Percentiles rank a stretch among this genome's conserved stretches.
These are phyloP conservation scores for Toxostoma redivivum DNA, from an alignment of 2,113 vertebrate genomes.

Conservation along the genomic window DNA sequence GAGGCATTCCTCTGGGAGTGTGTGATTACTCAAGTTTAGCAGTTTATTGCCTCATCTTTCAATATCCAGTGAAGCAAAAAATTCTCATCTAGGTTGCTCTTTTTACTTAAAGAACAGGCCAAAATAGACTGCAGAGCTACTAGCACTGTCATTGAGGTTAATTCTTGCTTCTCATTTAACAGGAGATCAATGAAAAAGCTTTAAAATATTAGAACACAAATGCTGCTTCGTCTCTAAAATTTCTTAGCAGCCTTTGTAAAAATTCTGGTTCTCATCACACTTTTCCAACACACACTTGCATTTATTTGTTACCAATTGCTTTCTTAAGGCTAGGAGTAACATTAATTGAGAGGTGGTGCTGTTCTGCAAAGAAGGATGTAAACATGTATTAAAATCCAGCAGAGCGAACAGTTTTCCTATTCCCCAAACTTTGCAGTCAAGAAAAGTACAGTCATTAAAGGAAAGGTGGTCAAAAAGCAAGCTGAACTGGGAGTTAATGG, in stretches of 20 bases:
- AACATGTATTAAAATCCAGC: slow-evolving; percentile 71
- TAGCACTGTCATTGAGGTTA: slow-evolving; percentile 83
- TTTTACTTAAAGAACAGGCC: slow-evolving; percentile 92
- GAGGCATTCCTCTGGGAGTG: slow-evolving; percentile 92
- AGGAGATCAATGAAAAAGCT: slow-evolving; percentile 58
- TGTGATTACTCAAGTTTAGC: slow-evolving; percentile 99
- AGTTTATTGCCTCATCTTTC: slow-evolving; percentile 99
- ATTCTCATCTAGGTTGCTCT: slow-evolving; percentile 98
- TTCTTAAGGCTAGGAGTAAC: slow-evolving; percentile 39
- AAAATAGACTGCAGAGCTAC: slow-evolving; percentile 90
- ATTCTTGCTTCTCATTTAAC: slow-evolving; percentile 75
- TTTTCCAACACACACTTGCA: background rate
- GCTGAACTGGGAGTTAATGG: slow-evolving; percentile 70
- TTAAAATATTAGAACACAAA: slow-evolving; percentile 65
- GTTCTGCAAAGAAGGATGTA: slow-evolving; percentile 61
- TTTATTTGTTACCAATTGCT: slow-evolving; percentile 29
- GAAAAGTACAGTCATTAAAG: slow-evolving; percentile 65
- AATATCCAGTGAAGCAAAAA: slow-evolving; percentile 99
- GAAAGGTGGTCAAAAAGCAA: slow-evolving; percentile 65
- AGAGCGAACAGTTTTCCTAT: slow-evolving; percentile 57
- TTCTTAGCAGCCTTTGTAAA: slow-evolving; percentile 4
- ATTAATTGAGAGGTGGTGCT: slow-evolving; percentile 68
- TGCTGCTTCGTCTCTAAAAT: slow-evolving; percentile 22
- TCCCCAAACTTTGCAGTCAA: slow-evolving; percentile 62
- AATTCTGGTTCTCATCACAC: background rate